These are phyloP conservation scores for Eudyptes chrysolophus DNA, from an alignment of 2,113 vertebrate genomes.

Conservation along the genomic window DNA sequence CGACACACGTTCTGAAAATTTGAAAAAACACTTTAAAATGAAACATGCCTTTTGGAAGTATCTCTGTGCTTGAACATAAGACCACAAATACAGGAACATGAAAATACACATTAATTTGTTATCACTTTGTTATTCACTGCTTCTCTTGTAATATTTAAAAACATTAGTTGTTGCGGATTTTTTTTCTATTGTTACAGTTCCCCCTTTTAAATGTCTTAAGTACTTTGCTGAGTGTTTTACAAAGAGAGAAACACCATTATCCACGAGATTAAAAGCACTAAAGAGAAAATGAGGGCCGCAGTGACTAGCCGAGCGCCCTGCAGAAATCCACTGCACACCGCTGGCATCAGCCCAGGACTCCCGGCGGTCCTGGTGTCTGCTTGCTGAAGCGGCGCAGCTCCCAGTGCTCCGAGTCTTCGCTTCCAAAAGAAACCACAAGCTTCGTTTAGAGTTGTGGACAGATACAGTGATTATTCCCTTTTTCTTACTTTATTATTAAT, in stretches of 20 bases:
- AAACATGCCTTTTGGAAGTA: neutral
- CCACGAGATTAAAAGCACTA: neutral
- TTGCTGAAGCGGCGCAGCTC: neutral
- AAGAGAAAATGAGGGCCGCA: neutral
- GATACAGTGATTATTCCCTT: neutral
- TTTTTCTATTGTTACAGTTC: neutral
- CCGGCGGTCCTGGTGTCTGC: neutral
- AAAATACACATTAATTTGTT: neutral
- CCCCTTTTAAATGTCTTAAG: neutral
- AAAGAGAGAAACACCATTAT: neutral
- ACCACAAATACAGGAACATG: neutral
- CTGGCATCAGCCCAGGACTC: neutral
- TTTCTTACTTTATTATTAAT: neutral
- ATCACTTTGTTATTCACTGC: neutral
- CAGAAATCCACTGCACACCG: neutral
- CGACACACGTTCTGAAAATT: neutral
- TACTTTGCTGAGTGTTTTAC: neutral
- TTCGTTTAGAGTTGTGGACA: rapidly evolving
- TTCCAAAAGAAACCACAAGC: neutral
- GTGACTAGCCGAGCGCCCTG: neutral
- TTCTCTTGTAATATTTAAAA: neutral
- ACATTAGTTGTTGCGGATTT: neutral
- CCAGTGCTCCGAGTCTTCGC: neutral
- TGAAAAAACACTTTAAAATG: neutral
- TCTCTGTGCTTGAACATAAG: neutral